phyloP scores from a whole-genome alignment of 2,888 invertebrate genomes.

The Cerceris ruficornis region DNA sequence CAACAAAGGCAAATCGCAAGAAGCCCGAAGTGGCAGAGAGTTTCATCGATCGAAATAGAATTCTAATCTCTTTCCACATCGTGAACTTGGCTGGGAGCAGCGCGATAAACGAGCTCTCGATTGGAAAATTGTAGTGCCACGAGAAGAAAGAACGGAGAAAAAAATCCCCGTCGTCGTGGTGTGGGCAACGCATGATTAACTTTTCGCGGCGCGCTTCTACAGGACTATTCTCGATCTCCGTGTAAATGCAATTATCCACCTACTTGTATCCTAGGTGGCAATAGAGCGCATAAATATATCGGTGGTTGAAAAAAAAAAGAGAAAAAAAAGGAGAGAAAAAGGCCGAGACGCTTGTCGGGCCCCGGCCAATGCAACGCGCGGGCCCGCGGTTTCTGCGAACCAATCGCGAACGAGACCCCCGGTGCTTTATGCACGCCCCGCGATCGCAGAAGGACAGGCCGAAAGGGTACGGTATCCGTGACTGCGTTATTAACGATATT shows the following conservation, averaged over 20 bases:
- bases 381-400: slow-evolving; percentile 23
- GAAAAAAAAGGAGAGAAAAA: too few species aligned
- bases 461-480: slow-evolving; percentile 66
- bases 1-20: too few species aligned
- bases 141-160: slow-evolving; percentile 15
- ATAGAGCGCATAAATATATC: slow-evolving; percentile 57
- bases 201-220: slow-evolving; percentile 62
- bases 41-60: too few species aligned
- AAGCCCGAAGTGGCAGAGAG: too few species aligned
- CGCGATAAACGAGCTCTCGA: slow-evolving; percentile 1
- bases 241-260: slow-evolving; percentile 69
- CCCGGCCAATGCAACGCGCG: slow-evolving; percentile 9
- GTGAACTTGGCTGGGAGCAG: not conserved
- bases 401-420: slow-evolving; percentile 29
- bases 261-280: slow-evolving; percentile 63
- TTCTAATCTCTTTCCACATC: too few species aligned
- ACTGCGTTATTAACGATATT: slow-evolving; percentile 74
- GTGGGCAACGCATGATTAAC: slow-evolving; percentile 72
- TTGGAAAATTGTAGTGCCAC: not conserved
- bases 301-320: slow-evolving; percentile 17
- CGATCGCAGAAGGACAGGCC: slow-evolving; percentile 64
- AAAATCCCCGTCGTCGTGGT: slow-evolving; percentile 6
- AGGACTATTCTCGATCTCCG: slow-evolving; percentile 60
- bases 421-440: slow-evolving; percentile 42
- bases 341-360: slow-evolving; percentile 41